A percentile compares a stretch with the other conserved stretches of the same genome.
These are phyloP conservation scores for Trissolcus brochymenae DNA, from an alignment of 2,888 invertebrate species.

Conservation along the genomic window DNA sequence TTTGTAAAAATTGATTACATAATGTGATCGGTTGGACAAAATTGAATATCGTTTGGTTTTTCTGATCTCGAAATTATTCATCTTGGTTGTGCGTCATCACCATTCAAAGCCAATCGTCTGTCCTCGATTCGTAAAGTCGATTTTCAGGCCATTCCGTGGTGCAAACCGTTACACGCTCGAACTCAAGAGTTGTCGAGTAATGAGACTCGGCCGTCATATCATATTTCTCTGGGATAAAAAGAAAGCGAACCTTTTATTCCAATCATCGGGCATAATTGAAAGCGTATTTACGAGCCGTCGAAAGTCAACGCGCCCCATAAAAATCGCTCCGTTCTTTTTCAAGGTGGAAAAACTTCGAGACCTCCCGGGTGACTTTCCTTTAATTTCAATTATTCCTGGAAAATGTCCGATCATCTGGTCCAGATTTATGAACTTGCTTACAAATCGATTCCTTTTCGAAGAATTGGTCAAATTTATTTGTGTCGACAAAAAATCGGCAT, in stretches of 20 bases:
- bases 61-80: conserved; percentile 47
- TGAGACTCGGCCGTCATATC: conserved; percentile 37
- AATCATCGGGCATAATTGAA: conserved; percentile 41
- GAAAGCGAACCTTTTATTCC: conserved; percentile 46
- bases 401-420: conserved; percentile 13
- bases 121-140: conserved; percentile 55
- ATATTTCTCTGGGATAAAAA: conserved; percentile 38
- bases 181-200: conserved; percentile 40
- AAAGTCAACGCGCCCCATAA: conserved; percentile 7
- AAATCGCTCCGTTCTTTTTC: background rate
- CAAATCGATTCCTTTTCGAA: background rate
- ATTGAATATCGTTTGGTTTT: conserved; percentile 35
- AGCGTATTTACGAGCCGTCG: conserved; percentile 35
- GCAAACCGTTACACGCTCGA: conserved; percentile 44
- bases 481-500: too few species aligned
- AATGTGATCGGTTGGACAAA: background rate
- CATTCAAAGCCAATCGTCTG: conserved; percentile 49
- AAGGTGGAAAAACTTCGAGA: background rate
- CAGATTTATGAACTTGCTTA: background rate
- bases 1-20: too few species aligned
- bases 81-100: conserved; percentile 50
- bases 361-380: conserved; percentile 22
- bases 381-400: conserved; percentile 25
- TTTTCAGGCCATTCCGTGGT: conserved; percentile 49
- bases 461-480: background rate